A percentile compares a stretch with the other conserved stretches of the same genome.
Conservation (phyloP, 2,888 invertebrate genomes). For the Brachyptera putata region DNA sequence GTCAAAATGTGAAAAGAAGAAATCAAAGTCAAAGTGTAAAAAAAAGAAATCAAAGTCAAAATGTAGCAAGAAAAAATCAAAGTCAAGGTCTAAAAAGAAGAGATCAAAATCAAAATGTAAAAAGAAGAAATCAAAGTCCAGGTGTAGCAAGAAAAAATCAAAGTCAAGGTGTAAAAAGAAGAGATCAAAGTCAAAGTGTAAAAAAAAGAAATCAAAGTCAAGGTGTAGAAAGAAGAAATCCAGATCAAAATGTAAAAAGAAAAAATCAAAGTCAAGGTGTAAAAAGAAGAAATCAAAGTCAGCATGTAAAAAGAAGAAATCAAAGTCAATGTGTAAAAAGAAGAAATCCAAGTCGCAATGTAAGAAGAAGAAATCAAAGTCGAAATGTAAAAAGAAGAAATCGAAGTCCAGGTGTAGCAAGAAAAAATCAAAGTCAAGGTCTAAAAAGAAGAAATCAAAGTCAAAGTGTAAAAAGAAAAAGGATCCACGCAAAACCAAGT, state of each 20-base stretch:
- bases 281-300: background rate
- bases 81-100: background rate
- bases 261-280: background rate
- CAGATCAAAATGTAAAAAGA: background rate
- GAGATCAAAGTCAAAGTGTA: background rate
- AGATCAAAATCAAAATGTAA: background rate
- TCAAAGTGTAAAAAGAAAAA: no score
- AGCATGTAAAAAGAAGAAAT: background rate
- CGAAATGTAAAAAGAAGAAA: no score
- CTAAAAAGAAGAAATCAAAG: background rate
- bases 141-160: no score
- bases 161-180: no score
- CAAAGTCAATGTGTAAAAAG: background rate
- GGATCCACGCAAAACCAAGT: no score
- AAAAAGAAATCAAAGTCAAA: no score
- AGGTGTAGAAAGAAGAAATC: background rate
- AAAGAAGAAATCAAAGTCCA: no score
- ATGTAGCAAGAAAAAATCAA: no score
- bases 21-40: no score
- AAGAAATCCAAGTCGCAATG: background rate
- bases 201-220: background rate
- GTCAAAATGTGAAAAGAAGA: no score
- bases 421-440: background rate
- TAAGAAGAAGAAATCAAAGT: no score
- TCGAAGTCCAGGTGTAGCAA: background rate